Base-by-base conservation (phyloP, 2,113 vertebrate species). In the Furnarius figulus region DNA sequence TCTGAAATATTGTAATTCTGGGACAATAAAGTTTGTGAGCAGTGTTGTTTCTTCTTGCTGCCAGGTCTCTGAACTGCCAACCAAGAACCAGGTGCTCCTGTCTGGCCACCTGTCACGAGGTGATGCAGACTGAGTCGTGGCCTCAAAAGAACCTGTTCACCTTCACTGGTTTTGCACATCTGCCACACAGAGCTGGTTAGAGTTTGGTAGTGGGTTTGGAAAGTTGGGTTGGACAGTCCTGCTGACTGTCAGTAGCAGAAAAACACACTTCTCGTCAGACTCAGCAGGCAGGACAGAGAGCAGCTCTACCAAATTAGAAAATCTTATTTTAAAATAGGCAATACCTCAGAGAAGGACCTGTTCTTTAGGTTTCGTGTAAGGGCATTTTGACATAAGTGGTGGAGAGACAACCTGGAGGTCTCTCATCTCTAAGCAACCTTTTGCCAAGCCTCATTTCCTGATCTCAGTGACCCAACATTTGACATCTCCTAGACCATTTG, bases 1-100 rank as follows among this genome's bases (percentile, higher is more conserved):
- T 68, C 59, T 75, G 39, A 22, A 28, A 92, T 33, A 59, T 21
- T 14, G 19, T 35, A 68, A 47, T 61, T 65, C 44, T 81, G 52
- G 70, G 79, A 84, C 20, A 67, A 63, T 20, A 65, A 86, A 89
- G 56, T 77, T 89, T 65, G 66, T 1, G 2, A 62, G 75, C 44
- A 58, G 28, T 31, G 27, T n/a, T 42, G 55, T 72, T 72, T 65
- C 63, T 42, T 56, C 31, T 33, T 63, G 31, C 40, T 81, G 81
- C 79, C 79, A 87, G 44, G 27, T 71, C 55, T 88, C 63, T 76
- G 76, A 84, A 56, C 46, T 68, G 75, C 56, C 0, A 0, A 40
- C 37, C 24, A 40, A 94, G 52, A 93, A 40, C 56, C 79, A 88
- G 28, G 65, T 82, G 95, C 92, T 94, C 88, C 86, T 95, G 92